Conservation (phyloP, 2,113 vertebrate genomes). For the Tonatia bakeri region DNA sequence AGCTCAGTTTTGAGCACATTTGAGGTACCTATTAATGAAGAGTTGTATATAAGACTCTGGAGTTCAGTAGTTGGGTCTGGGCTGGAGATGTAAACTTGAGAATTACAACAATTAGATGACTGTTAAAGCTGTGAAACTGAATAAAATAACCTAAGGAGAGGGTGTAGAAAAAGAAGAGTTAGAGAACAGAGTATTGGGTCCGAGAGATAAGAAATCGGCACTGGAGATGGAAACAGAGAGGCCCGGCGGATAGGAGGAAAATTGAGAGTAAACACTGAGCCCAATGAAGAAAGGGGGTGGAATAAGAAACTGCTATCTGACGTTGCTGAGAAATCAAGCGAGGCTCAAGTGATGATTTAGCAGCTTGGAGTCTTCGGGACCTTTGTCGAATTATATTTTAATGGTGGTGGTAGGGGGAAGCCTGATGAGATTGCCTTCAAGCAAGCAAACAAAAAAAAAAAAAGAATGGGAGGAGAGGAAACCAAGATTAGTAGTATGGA, state of each 20-base stretch:
- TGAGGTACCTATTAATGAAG: background rate
- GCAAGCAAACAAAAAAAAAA: background rate
- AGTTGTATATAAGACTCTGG: background rate
- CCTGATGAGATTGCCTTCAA: background rate
- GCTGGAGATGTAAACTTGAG: background rate
- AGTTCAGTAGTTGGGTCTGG: background rate
- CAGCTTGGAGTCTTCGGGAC: background rate
- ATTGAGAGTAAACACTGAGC: background rate
- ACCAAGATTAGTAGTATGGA: background rate
- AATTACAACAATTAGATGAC: background rate
- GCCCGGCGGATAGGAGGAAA: background rate
- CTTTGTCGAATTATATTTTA: background rate
- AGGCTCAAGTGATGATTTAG: background rate
- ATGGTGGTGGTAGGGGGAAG: background rate
- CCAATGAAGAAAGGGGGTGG: background rate
- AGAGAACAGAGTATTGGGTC: background rate
- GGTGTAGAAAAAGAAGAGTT: background rate
- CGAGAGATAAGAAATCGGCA: background rate
- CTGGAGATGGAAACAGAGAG: background rate
- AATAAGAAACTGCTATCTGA: background rate
- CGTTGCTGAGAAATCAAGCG: background rate
- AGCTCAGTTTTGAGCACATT: background rate
- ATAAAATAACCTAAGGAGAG: background rate
- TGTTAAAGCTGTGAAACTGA: background rate
- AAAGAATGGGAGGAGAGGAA: background rate